Evolutionary conservation across 2,888 invertebrate species (phyloP).

Genomic region (Parasteatoda lunata): DNA sequence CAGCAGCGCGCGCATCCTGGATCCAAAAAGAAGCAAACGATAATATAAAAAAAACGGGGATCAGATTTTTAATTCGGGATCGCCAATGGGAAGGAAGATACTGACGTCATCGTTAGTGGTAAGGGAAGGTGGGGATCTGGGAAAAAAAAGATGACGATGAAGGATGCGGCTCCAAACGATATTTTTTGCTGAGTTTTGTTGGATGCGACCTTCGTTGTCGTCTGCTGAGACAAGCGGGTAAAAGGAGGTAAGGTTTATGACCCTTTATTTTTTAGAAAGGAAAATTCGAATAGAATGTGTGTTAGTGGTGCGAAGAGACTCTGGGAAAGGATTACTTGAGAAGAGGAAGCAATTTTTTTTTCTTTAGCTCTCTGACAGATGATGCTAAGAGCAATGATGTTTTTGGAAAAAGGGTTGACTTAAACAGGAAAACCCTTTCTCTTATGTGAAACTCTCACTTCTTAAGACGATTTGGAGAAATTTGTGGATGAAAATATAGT

Average conservation of each 20-base stretch:
- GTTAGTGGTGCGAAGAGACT: constrained; percentile 53
- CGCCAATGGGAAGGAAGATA: constrained; percentile 30
- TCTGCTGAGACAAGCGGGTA: constrained; percentile 12
- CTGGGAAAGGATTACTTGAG: background rate
- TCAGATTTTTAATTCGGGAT: constrained; percentile 30
- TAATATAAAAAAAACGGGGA: constrained; percentile 12
- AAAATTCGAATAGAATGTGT: constrained; percentile 20
- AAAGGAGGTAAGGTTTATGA: constrained; percentile 62
- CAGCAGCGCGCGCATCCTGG: constrained; percentile 36
- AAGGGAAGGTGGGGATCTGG: constrained; percentile 6
- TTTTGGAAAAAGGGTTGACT: constrained; percentile 4
- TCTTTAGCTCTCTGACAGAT: background rate
- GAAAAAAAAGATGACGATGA: constrained; percentile 50
- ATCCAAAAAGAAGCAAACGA: constrained; percentile 24
- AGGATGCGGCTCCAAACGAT: constrained; percentile 54
- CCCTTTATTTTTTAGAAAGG: constrained; percentile 37
- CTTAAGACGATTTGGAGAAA: no score
- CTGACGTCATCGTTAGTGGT: constrained; percentile 42
- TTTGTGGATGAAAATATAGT: no score
- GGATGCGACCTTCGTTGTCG: constrained; percentile 30
- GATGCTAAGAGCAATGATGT: background rate
- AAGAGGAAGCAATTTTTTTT: constrained; percentile 2
- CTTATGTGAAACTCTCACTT: background rate
- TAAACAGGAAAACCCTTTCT: constrained; percentile 35
- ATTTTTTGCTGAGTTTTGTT: constrained; percentile 28